Base-by-base conservation (phyloP, 2,113 vertebrate species). In the Tyto alba region DNA sequence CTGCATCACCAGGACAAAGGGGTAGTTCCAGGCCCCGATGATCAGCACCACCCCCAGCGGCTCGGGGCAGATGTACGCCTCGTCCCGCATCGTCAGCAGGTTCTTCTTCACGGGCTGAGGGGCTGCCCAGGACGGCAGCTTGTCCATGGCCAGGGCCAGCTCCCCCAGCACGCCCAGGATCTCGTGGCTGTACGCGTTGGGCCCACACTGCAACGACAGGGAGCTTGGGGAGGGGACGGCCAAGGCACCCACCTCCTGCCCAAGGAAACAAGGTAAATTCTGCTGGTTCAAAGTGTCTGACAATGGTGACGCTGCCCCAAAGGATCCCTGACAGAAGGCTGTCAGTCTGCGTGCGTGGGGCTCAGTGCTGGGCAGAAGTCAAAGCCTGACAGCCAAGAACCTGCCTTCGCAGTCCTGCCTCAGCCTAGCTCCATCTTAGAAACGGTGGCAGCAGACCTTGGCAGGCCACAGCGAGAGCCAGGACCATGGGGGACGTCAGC, bases 21-120 rank as follows among this genome's bases (percentile, higher is more conserved):
- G 99, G 93, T 99, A 99, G 95, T 99, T 99, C 99, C 99, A 99
- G 64, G 99, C 98, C 30, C 99, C 99, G 0, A 99, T 98, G 68
- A 99, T 96, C 85, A 99, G 98, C 11, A 99, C 98, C 57, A 99
- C 98, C 1, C 99, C 99, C 88, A 99, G 97, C 0, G 99, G 99
- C 96, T 99, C 98, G 0, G 96, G 96, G 89, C 96, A 95, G 84
- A 99, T 80, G 18, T 98, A 99, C 10, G 97, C 97, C 64, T 99
- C 98, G 1, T 99, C 99, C 6, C 95, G 85, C 29, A 99, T 64
- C 0, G 97, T 99, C 87, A 98, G 81, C 30, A 98, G 27, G 60
- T 95, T 98, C 98, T 95, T 99, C 73, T 98, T 96, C 30, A 98
- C 98, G 0, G 96, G 95, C 41, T 97, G 97, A 0, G 99, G 98